phyloP scores from a whole-genome alignment of 1,140 invertebrate genomes.

The Argopecten irradians region DNA sequence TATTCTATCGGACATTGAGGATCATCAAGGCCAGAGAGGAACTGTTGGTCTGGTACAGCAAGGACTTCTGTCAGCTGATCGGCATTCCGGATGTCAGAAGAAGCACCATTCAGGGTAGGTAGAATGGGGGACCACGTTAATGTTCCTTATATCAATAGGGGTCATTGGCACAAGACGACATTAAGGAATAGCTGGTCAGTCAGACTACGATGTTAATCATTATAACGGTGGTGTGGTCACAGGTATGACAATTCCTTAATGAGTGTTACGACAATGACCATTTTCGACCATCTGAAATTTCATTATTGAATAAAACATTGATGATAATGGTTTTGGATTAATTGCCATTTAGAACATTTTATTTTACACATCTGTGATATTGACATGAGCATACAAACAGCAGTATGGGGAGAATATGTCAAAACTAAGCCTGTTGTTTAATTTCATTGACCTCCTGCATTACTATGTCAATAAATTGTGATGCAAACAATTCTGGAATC shows the following conservation, averaged over 20 bases:
- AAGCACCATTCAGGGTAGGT: constrained; percentile 47
- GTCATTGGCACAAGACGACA: not conserved
- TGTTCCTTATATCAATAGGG: not conserved
- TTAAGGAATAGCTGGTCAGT: not conserved
- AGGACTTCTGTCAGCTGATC: constrained; percentile 74
- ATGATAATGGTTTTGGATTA: not conserved
- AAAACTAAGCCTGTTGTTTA: too few relatives aligned
- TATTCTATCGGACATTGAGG: constrained; percentile 75
- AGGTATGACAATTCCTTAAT: not conserved
- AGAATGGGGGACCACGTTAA: not conserved
- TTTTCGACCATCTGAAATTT: not conserved
- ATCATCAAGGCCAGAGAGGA: constrained; percentile 73
- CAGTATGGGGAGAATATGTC: too few relatives aligned
- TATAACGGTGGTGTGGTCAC: constrained; percentile 12
- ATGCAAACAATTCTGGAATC: too few relatives aligned
- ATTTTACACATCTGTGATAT: not conserved
- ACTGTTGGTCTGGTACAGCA: constrained; percentile 77
- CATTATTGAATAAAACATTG: not conserved
- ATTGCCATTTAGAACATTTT: not conserved
- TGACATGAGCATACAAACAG: too few relatives aligned
- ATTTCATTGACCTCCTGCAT: too few relatives aligned
- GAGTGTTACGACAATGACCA: not conserved
- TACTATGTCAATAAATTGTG: too few relatives aligned
- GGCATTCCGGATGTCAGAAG: constrained; percentile 70
- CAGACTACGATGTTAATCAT: not conserved